These are phyloP conservation scores for Leptinotarsa texana DNA, from an alignment of 1,140 invertebrate genomes.

Conservation along the genomic window DNA sequence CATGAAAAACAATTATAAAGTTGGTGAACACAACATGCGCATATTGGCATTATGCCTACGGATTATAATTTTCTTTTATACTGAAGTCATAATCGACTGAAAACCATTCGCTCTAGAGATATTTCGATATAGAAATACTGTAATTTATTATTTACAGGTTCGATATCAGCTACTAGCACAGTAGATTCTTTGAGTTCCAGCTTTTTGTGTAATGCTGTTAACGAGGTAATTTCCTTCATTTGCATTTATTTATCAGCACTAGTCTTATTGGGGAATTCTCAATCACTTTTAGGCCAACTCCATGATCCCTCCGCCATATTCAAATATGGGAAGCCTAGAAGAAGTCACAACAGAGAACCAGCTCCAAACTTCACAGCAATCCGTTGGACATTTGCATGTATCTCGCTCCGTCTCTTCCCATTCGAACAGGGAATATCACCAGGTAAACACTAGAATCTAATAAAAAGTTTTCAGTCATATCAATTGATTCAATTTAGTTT, in stretches of 20 bases:
- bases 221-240: constrained; percentile 61
- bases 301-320: constrained; percentile 78
- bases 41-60: neutral
- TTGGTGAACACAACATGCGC: neutral
- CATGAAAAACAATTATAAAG: no score
- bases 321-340: constrained; percentile 74
- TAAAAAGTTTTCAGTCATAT: no score
- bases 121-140: no score
- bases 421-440: constrained; percentile 40
- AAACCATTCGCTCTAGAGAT: no score
- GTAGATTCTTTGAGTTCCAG: constrained; percentile 81
- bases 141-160: constrained; percentile 57
- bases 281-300: constrained; percentile 66
- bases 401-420: constrained; percentile 36
- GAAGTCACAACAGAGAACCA: constrained; percentile 59
- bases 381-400: constrained; percentile 27
- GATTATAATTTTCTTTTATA: no score
- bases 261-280: neutral
- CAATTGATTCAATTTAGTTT: no score
- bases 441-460: constrained; percentile 20
- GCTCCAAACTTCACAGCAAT: constrained; percentile 33
- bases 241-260: neutral
- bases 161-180: constrained; percentile 78
- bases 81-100: no score
- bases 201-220: constrained; percentile 78